Evolutionary conservation across 1,140 invertebrate species (phyloP).

Genomic region (Zaprionus kolodkinae): DNA sequence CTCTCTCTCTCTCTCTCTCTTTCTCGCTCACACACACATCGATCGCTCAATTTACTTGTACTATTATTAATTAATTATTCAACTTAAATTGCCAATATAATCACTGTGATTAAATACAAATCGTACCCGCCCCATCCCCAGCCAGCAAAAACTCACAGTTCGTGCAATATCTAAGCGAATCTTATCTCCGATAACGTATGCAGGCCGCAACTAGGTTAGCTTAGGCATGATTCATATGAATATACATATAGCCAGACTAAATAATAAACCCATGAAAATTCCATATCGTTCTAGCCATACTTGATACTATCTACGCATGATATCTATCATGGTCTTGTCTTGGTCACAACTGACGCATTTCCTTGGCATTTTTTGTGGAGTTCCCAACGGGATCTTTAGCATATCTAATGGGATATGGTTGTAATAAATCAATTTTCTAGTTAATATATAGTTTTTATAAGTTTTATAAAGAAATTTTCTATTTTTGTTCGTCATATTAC

Average conservation of each 20-base stretch:
- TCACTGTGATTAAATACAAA: background rate
- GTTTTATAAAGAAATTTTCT: too few relatives aligned
- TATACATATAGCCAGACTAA: background rate
- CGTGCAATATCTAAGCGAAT: slow-evolving; percentile 9
- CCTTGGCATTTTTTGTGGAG: too few relatives aligned
- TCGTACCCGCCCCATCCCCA: too few relatives aligned
- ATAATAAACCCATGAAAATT: background rate
- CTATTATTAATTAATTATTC: slow-evolving; percentile 18
- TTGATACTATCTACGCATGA: background rate
- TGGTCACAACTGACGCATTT: too few relatives aligned
- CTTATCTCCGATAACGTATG: slow-evolving; percentile 23
- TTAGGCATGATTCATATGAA: slow-evolving; percentile 5
- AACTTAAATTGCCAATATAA: slow-evolving; percentile 2
- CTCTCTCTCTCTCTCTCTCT: background rate
- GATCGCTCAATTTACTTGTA: background rate
- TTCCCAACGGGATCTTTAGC: too few relatives aligned
- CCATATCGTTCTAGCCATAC: background rate
- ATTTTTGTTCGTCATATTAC: too few relatives aligned
- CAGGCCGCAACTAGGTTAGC: background rate
- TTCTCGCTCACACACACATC: background rate
- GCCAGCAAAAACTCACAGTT: background rate
- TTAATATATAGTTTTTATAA: too few relatives aligned
- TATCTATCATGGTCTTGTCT: too few relatives aligned
- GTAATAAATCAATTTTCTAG: too few relatives aligned
- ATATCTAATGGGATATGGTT: too few relatives aligned